Conservation (phyloP, 2,113 vertebrate species). For the Oreotrochilus melanogaster region DNA sequence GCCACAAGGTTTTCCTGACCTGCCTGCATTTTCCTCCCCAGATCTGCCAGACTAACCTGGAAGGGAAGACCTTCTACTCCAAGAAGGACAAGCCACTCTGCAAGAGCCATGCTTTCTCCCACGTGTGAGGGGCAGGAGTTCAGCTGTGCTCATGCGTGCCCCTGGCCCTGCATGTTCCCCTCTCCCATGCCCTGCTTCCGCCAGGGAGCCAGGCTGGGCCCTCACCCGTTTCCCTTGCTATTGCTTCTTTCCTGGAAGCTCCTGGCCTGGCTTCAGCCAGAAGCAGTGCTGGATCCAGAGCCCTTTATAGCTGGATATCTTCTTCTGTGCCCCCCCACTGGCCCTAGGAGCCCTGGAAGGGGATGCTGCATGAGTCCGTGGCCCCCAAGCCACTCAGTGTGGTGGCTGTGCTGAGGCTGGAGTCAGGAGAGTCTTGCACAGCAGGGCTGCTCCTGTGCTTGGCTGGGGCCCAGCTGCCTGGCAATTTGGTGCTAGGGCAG, state of each 20-base stretch:
- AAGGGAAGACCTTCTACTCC: slow-evolving; percentile 99
- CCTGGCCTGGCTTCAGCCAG: background rate
- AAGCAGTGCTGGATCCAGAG: background rate
- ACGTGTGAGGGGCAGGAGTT: slow-evolving; percentile 81
- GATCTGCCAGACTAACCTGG: slow-evolving; percentile 98
- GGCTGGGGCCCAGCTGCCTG: background rate
- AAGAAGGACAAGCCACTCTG: slow-evolving; percentile 99
- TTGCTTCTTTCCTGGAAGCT: slow-evolving; percentile 4
- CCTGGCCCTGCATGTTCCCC: slow-evolving; percentile 29
- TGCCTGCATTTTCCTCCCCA: slow-evolving; percentile 47
- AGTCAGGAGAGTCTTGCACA: background rate
- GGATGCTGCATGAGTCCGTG: background rate
- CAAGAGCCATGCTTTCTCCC: slow-evolving; percentile 98
- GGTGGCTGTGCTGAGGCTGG: background rate
- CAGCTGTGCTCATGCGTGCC: background rate
- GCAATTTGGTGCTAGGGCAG: background rate
- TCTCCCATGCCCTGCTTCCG: background rate
- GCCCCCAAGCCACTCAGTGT: fast-evolving
- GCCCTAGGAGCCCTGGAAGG: background rate
- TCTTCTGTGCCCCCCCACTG: background rate
- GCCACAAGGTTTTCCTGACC: background rate
- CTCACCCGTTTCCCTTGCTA: background rate
- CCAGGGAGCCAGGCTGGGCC: background rate
- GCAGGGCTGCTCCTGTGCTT: background rate
- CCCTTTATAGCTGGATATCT: background rate